These are phyloP conservation scores for Stenodema calcarata DNA, from an alignment of 2,888 invertebrate species.

Conservation along the genomic window DNA sequence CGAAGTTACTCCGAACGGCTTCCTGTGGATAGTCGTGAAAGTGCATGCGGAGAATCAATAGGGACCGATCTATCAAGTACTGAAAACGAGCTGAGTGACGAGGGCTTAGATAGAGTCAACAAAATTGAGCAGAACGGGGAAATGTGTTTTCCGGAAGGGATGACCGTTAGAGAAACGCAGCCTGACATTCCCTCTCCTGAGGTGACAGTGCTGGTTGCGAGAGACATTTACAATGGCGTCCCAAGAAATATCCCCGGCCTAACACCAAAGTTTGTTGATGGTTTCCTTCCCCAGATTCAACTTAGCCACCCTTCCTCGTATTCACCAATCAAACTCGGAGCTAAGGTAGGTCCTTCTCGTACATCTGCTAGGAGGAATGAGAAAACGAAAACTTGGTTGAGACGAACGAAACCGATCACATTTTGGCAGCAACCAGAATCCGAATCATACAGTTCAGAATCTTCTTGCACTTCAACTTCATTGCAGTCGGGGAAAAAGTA, in stretches of 20 bases:
- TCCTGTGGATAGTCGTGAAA: neutral
- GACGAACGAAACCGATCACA: slow-evolving; percentile 9
- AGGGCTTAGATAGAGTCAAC: neutral
- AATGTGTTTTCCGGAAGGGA: neutral
- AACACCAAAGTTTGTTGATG: slow-evolving; percentile 9
- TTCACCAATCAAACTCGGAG: neutral
- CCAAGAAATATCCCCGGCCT: neutral
- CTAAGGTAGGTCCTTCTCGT: neutral
- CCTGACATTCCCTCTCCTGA: neutral
- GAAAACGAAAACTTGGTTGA: neutral
- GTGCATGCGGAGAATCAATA: neutral
- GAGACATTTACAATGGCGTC: slow-evolving; percentile 27
- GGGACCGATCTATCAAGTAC: neutral
- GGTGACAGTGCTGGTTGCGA: neutral
- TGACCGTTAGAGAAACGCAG: neutral
- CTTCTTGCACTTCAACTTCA: neutral
- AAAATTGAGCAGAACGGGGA: neutral
- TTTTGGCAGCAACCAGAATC: slow-evolving; percentile 10
- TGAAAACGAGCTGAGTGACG: neutral
- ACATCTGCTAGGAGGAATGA: neutral
- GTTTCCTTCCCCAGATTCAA: neutral
- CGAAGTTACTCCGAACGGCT: neutral
- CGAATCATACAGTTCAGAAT: slow-evolving; percentile 21
- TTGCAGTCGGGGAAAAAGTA: neutral
- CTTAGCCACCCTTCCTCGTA: slow-evolving; percentile 22